Evolutionary conservation across 1,140 invertebrate species (phyloP).

Genomic region (Drosophila kanapiae): DNA sequence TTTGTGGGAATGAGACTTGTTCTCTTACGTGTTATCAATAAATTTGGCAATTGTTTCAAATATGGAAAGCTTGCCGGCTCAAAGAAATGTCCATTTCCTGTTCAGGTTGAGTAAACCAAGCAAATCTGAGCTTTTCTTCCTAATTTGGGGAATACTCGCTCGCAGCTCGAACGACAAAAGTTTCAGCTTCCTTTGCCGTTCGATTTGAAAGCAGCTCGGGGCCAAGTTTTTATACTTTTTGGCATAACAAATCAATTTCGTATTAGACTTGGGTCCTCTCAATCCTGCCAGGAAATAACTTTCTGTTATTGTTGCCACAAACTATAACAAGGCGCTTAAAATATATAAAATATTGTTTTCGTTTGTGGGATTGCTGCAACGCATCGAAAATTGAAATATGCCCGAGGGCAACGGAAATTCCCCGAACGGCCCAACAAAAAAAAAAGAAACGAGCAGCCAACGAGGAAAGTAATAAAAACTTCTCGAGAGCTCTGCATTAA

Average conservation of each 20-base stretch:
- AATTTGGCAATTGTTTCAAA: constrained; percentile 10
- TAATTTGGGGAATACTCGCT: constrained; percentile 54
- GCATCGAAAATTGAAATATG: constrained; percentile 70
- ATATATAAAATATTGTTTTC: constrained; percentile 55
- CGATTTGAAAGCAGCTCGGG: constrained; percentile 37
- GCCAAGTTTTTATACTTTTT: constrained; percentile 55
- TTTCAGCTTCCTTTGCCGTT: constrained; percentile 38
- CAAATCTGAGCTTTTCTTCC: constrained; percentile 41
- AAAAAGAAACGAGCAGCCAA: constrained; percentile 28
- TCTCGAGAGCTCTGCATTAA: constrained; percentile 49
- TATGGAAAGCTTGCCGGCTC: constrained; percentile 2
- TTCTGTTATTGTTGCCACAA: constrained; percentile 68
- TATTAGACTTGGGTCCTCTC: constrained; percentile 47
- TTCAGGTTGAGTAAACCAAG: constrained; percentile 25
- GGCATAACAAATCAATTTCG: constrained; percentile 72
- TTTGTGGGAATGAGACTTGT: background rate
- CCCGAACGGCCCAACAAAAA: constrained; percentile 43
- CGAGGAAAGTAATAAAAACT: constrained; percentile 51
- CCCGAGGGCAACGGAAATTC: constrained; percentile 35
- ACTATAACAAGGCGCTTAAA: constrained; percentile 73
- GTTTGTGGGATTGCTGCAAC: constrained; percentile 50
- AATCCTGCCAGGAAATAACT: constrained; percentile 60
- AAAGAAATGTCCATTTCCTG: constrained; percentile 42
- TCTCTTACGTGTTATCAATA: background rate
- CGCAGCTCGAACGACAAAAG: constrained; percentile 16